Percentiles rank a stretch among this genome's conserved stretches.
Evolutionary conservation across 2,113 vertebrate species (phyloP).

Genomic region (Perccottus glenii): DNA sequence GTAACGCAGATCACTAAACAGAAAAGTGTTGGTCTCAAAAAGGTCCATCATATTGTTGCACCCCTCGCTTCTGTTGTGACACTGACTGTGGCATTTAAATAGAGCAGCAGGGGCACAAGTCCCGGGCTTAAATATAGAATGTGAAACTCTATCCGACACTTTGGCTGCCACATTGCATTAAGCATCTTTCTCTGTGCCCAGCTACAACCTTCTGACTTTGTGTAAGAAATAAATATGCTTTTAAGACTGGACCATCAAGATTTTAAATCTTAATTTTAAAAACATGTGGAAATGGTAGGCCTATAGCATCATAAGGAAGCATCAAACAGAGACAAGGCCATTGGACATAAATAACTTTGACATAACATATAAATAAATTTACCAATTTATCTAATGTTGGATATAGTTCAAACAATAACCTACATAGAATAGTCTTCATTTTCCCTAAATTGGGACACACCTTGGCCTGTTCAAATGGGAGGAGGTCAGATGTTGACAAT

Average conservation of each 20-base stretch:
- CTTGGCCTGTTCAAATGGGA: no score
- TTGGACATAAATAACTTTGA: no score
- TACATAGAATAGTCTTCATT: no score
- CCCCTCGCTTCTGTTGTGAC: slow-evolving; percentile 73
- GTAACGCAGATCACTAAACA: slow-evolving; percentile 87
- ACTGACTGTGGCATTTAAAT: slow-evolving; percentile 94
- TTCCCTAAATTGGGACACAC: no score
- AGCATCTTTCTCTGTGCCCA: slow-evolving; percentile 76
- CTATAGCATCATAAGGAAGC: no score
- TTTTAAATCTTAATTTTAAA: neutral
- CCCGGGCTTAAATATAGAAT: slow-evolving; percentile 94
- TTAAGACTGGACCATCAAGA: slow-evolving; percentile 36
- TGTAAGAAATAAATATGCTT: slow-evolving; percentile 56
- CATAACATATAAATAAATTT: no score
- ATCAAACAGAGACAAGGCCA: no score
- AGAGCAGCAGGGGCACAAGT: slow-evolving; percentile 91
- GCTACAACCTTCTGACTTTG: slow-evolving; percentile 66
- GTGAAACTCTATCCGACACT: slow-evolving; percentile 96
- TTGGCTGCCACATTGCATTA: slow-evolving; percentile 89
- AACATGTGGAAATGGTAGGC: neutral
- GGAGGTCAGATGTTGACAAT: no score
- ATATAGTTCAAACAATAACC: no score
- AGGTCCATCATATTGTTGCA: slow-evolving; percentile 98
- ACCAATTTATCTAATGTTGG: no score
- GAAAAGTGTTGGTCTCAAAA: slow-evolving; percentile 97